Conservation (phyloP, 2,888 invertebrate genomes). For the Tubulanus polymorphus region DNA sequence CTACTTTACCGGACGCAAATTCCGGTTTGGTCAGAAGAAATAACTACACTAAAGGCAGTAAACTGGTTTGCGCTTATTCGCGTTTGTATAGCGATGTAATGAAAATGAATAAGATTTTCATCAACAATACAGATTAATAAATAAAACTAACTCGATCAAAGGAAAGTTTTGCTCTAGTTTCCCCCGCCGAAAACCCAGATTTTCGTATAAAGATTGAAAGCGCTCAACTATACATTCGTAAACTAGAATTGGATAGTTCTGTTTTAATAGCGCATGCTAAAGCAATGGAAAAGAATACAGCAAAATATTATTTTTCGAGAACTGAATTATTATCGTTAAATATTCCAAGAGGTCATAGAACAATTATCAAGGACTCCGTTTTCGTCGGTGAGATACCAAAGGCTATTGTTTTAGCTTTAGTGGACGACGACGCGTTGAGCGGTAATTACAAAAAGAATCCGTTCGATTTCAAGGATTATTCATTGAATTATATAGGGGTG, state of each 20-base stretch:
- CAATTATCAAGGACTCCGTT: neutral
- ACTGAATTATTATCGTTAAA: neutral
- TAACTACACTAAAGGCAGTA: neutral
- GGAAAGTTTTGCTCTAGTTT: neutral
- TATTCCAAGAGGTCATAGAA: neutral
- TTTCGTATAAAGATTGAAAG: neutral
- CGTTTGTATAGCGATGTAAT: neutral
- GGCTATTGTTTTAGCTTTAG: neutral
- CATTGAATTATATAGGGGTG: no score
- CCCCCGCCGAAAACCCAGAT: neutral
- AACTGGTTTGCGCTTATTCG: neutral
- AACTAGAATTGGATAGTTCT: neutral
- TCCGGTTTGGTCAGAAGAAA: neutral
- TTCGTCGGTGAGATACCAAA: neutral
- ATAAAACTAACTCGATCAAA: neutral
- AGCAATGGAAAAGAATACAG: neutral
- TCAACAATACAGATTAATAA: neutral
- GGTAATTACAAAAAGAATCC: neutral
- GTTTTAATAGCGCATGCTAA: neutral
- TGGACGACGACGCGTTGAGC: neutral
- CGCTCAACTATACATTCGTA: neutral
- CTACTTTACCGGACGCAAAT: neutral
- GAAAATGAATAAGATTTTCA: neutral
- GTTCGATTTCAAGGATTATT: no score
- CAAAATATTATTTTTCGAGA: neutral